phyloP scores from a whole-genome alignment of 2,888 invertebrate species.

The Apotomis turbidana region DNA sequence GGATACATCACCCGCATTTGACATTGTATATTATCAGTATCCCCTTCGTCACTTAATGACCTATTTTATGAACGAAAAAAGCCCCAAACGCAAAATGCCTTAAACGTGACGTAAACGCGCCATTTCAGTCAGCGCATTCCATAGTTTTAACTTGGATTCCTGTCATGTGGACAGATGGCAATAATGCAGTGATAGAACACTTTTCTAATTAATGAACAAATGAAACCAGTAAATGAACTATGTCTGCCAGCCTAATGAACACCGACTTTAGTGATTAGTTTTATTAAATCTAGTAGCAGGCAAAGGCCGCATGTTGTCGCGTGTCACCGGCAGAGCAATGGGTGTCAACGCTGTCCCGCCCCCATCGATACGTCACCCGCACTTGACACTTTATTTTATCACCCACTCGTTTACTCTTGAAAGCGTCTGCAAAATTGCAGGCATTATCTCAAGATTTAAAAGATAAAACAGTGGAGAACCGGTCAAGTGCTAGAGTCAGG shows the following conservation, averaged over 20 bases:
- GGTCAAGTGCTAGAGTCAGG: too few species aligned
- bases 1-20: constrained; percentile 54
- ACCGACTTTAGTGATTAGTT: constrained; percentile 31
- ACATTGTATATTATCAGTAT: constrained; percentile 63
- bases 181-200: too few species aligned
- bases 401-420: constrained; percentile 57
- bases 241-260: neutral
- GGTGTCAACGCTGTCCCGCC: constrained; percentile 52
- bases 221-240: too few species aligned
- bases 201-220: too few species aligned
- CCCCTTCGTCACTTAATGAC: too few species aligned
- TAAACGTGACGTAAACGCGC: too few species aligned
- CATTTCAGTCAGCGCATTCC: too few species aligned
- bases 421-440: constrained; percentile 53
- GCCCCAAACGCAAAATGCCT: too few species aligned
- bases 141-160: too few species aligned
- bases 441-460: constrained; percentile 37
- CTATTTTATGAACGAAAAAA: too few species aligned
- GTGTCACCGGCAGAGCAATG: constrained; percentile 38
- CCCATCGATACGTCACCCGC: constrained; percentile 53
- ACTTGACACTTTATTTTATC: constrained; percentile 66
- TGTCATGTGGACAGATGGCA: too few species aligned
- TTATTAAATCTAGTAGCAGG: constrained; percentile 44
- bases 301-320: constrained; percentile 32
- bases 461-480: constrained; percentile 20